phyloP scores from a whole-genome alignment of 2,797 vertebrate genomes.

The Pagetopsis macropterus region DNA sequence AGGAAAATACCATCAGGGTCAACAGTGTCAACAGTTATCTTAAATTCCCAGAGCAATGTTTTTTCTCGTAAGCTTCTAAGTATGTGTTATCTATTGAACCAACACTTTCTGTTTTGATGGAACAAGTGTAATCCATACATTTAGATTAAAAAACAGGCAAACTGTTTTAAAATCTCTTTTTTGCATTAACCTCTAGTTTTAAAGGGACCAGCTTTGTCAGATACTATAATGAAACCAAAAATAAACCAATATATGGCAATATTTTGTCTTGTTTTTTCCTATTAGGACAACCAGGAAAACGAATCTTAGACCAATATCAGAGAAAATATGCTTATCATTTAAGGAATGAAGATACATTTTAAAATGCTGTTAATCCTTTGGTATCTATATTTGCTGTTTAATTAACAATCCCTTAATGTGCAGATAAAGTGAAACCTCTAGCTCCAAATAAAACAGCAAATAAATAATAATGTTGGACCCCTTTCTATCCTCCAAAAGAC shows the following conservation, averaged over 20 bases:
- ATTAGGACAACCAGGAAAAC: background rate
- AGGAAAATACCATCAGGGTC: constrained; percentile 49
- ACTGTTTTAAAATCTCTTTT: too few species aligned
- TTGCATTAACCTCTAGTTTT: background rate
- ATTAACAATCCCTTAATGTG: too few species aligned
- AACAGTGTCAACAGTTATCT: constrained; percentile 44
- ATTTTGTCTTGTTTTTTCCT: background rate
- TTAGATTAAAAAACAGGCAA: background rate
- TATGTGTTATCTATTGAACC: background rate
- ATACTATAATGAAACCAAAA: background rate
- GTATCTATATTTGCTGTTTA: background rate
- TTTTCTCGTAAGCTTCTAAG: too few species aligned
- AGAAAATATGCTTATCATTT: background rate
- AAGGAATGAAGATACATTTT: background rate
- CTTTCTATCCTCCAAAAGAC: constrained; percentile 3
- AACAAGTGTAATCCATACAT: background rate
- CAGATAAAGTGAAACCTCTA: background rate
- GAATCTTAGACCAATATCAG: background rate
- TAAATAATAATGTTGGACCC: constrained; percentile 10
- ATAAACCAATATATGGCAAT: background rate
- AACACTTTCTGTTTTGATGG: background rate
- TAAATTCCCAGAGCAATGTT: background rate
- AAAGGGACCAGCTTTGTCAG: background rate
- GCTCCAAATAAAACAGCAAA: background rate
- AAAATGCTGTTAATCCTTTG: background rate